Evolutionary conservation across 2,888 invertebrate genomes (phyloP), one percentile per base, ranked within the genome.

Genomic region (Drosophila eohydei): DNA sequence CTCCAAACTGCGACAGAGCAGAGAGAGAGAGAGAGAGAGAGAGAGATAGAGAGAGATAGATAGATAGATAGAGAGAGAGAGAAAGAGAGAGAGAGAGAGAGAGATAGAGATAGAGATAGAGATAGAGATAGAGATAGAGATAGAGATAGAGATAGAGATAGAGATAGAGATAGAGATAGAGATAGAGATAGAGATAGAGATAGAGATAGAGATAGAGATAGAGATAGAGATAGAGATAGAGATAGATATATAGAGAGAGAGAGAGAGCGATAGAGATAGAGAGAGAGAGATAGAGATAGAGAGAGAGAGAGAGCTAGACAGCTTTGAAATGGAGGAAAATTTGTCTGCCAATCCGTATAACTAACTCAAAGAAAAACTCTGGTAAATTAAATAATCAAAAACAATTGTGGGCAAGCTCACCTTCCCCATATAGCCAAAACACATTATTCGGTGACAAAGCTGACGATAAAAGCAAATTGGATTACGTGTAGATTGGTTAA

Each of bases 341-440:
- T 73, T 66, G 59, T 36, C 50, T 69, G 61, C 69, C 66, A 60
- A 68, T 61, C 72, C 65, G 60, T 80, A 67, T 57, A 85, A 80
- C 80, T 75, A 85, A 84, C 88, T 88, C 83, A 84, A 88, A 88
- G 80, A 74, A 80, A 84, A 81, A 88, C 51, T 87, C 71, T 65
- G 73, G 68, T 72, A 83, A 81, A 86, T 81, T 73, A 75, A 79
- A 81, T 74, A 83, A 81, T 83, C 75, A 81, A 81, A 81, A 78
- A 83, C 73, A 85, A 83, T 79, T 87, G 87, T 56, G 30, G 21
- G 9, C 54, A 28, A 54, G 14, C 12, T 9, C n/a, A 3, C 44
- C 44, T 9, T n/a, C 12, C 4, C 4, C 7, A 2, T 44, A 36
- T 3, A 16, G 46, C 56, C 48, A 2, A 1, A n/a, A n/a, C 28